These are phyloP conservation scores for Diarsia brunnea DNA, from an alignment of 2,888 invertebrate genomes.

Conservation along the genomic window DNA sequence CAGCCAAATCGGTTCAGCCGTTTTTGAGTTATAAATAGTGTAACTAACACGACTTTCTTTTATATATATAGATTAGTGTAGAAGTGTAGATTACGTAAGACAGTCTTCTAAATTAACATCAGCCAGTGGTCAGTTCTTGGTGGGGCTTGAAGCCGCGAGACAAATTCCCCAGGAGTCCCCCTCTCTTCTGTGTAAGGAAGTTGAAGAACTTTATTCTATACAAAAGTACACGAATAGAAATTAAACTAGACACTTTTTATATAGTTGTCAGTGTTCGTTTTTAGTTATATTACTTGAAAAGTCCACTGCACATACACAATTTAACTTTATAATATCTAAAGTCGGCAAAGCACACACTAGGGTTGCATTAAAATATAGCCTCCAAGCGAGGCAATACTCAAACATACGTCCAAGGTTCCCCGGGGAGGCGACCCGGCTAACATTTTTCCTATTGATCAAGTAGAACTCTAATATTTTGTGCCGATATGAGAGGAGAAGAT, in stretches of 20 bases:
- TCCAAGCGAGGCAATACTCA: background rate
- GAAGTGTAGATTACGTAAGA: background rate
- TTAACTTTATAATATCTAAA: background rate
- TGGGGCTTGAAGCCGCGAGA: too few relatives aligned
- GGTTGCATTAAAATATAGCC: background rate
- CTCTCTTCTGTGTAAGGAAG: background rate
- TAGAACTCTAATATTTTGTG: background rate
- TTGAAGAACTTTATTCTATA: background rate
- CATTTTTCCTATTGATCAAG: background rate
- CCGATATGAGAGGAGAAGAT: background rate
- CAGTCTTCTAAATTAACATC: background rate
- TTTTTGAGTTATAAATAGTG: too few relatives aligned
- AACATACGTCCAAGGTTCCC: background rate
- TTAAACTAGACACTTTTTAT: background rate
- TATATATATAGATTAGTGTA: too few relatives aligned
- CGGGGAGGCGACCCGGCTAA: background rate
- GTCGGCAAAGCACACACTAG: background rate
- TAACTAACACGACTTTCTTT: too few relatives aligned
- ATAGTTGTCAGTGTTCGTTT: background rate
- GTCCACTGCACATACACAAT: background rate
- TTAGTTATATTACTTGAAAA: slow-evolving; percentile 3
- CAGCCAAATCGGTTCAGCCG: too few relatives aligned
- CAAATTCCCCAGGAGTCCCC: background rate
- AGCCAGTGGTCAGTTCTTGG: background rate
- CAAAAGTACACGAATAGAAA: background rate